phyloP scores from a whole-genome alignment of 2,797 vertebrate species.

The Phalloptychus januarius region DNA sequence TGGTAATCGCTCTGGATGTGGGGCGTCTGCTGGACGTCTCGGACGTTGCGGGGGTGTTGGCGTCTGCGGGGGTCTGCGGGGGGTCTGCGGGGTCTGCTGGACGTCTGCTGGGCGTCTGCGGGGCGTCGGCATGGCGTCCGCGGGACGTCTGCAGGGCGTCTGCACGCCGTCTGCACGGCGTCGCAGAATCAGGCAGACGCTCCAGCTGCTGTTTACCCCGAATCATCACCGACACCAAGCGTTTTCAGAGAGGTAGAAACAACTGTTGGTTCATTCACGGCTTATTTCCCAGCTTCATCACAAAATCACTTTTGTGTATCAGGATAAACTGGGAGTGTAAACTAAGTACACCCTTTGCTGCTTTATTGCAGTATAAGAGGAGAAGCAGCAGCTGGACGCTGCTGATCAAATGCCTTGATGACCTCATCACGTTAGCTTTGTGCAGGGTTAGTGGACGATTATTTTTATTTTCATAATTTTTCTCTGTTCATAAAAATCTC shows the following conservation, averaged over 20 bases:
- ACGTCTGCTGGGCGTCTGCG: no score
- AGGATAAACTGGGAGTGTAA: background rate
- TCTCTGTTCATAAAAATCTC: background rate
- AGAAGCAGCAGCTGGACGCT: background rate
- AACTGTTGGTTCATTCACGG: background rate
- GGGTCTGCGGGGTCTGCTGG: no score
- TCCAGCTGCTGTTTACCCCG: conserved; percentile 26
- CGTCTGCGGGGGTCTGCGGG: no score
- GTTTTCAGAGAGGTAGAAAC: conserved; percentile 1
- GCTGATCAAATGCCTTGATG: background rate
- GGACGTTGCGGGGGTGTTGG: no score
- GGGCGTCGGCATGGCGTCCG: no score
- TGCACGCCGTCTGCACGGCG: no score
- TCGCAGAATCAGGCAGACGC: no score
- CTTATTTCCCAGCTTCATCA: background rate
- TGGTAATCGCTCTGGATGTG: conserved; percentile 30
- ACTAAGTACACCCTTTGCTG: background rate
- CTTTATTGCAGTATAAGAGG: background rate
- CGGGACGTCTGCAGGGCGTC: no score
- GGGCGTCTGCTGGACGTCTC: no score
- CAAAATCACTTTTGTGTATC: background rate
- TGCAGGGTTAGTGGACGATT: background rate
- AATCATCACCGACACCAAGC: conserved; percentile 18
- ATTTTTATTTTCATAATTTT: background rate
- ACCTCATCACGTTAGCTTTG: background rate